Percentiles rank a stretch among this genome's conserved stretches.
Evolutionary conservation across 2,888 invertebrate genomes (phyloP).

Genomic region (Pachydiplax longipennis): DNA sequence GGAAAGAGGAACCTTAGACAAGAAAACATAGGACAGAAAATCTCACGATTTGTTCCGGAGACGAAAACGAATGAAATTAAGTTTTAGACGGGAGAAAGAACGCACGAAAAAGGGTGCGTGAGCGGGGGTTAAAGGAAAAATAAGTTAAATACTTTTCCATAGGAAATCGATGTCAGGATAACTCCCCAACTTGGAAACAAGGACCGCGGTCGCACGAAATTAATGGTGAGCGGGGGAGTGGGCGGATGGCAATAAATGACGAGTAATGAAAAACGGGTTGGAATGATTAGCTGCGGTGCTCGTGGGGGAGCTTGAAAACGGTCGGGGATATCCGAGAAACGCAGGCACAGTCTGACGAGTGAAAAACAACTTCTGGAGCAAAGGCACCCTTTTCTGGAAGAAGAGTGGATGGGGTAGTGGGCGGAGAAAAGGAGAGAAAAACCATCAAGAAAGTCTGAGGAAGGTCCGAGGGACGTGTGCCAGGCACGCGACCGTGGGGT

Average conservation of each 20-base stretch:
- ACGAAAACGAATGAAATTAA: background rate
- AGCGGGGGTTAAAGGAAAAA: background rate
- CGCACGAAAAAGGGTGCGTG: background rate
- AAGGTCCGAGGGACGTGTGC: background rate
- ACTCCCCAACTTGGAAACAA: background rate
- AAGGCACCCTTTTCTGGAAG: too few species aligned
- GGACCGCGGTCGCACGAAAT: background rate
- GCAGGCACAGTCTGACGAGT: too few species aligned
- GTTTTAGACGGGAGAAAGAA: background rate
- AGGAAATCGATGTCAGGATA: background rate
- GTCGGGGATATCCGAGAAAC: too few species aligned
- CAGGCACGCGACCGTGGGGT: slow-evolving; percentile 31
- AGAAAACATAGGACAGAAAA: background rate
- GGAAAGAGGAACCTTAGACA: background rate
- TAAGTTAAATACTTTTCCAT: background rate
- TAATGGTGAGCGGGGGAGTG: background rate
- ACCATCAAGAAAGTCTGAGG: background rate
- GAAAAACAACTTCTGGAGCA: too few species aligned
- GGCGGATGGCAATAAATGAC: background rate
- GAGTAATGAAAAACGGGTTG: too few species aligned
- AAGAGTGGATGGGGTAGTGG: background rate
- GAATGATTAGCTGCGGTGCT: too few species aligned
- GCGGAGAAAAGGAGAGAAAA: background rate
- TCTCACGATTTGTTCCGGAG: background rate
- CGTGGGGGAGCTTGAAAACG: too few species aligned